A percentile compares a stretch with the other conserved stretches of the same genome.
phyloP scores from a whole-genome alignment of 2,888 invertebrate genomes.

The Azorinus chamasolen region DNA sequence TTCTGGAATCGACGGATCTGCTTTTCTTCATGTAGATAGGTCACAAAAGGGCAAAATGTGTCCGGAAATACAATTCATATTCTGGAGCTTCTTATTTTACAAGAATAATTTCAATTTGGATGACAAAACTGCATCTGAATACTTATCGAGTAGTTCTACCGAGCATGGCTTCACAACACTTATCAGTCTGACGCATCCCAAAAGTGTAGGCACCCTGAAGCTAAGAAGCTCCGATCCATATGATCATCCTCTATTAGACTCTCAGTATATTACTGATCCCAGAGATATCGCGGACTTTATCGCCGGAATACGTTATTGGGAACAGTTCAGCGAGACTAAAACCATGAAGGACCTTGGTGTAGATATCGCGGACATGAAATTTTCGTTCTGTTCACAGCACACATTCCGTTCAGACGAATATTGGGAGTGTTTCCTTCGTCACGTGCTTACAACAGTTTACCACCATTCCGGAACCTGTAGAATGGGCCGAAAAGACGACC shows the following conservation, averaged over 20 bases:
- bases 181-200: conserved; percentile 86
- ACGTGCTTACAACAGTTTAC: conserved; percentile 56
- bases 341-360: conserved; percentile 53
- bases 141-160: conserved; percentile 10
- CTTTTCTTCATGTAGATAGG: conserved; percentile 28
- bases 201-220: conserved; percentile 93
- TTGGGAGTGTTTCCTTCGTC: conserved; percentile 58
- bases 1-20: conserved; percentile 28
- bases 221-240: conserved; percentile 92
- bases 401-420: conserved; percentile 54
- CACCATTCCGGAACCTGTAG: conserved; percentile 92
- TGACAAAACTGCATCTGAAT: conserved; percentile 37
- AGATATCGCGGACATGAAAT: conserved; percentile 25
- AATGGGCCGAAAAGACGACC: conserved; percentile 88
- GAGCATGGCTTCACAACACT: conserved; percentile 78
- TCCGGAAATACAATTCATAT: conserved; percentile 49
- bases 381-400: conserved; percentile 46
- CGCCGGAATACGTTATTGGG: conserved; percentile 42
- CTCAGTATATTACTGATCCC: conserved; percentile 92
- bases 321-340: conserved; percentile 43
- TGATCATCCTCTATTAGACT: conserved; percentile 94
- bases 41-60: conserved; percentile 17
- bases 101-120: conserved; percentile 23
- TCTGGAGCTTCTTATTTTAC: conserved; percentile 13
- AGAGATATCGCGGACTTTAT: conserved; percentile 88